Percentiles rank a stretch among this genome's conserved stretches.
Conservation (phyloP, 2,888 invertebrate genomes). For the Caenorhabditis japonica region DNA sequence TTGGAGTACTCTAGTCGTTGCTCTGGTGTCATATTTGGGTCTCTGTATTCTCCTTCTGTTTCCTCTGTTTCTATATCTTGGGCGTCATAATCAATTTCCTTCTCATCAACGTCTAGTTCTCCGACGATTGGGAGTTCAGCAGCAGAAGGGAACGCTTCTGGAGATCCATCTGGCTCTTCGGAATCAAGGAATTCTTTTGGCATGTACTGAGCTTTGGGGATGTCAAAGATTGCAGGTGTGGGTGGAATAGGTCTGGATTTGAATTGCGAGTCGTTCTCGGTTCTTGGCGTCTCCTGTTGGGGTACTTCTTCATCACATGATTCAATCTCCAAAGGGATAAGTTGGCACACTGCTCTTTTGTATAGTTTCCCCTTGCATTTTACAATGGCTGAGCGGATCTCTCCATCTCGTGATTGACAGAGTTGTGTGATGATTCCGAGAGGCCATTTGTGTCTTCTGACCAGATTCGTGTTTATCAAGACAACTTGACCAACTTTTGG, state of each 20-base stretch:
- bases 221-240: background rate
- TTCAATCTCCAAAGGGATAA: constrained; percentile 9
- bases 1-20: background rate
- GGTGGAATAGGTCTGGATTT: constrained; percentile 2
- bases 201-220: background rate
- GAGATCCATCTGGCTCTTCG: background rate
- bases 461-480: background rate
- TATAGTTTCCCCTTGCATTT: constrained; percentile 4
- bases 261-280: background rate
- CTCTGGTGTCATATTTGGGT: background rate
- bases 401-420: background rate
- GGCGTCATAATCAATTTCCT: constrained; percentile 4
- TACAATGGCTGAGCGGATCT: background rate
- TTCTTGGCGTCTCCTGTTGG: too few species aligned
- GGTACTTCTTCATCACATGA: background rate
- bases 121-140: constrained; percentile 1
- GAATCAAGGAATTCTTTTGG: background rate
- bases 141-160: background rate
- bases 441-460: background rate
- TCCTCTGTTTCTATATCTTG: background rate
- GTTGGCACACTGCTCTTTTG: constrained; percentile 3
- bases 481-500: constrained; percentile 17
- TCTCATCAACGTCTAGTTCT: background rate
- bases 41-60: background rate
- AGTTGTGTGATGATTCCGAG: background rate